These are phyloP conservation scores for Iphiclides podalirius DNA, from an alignment of 2,888 invertebrate genomes.

Conservation along the genomic window DNA sequence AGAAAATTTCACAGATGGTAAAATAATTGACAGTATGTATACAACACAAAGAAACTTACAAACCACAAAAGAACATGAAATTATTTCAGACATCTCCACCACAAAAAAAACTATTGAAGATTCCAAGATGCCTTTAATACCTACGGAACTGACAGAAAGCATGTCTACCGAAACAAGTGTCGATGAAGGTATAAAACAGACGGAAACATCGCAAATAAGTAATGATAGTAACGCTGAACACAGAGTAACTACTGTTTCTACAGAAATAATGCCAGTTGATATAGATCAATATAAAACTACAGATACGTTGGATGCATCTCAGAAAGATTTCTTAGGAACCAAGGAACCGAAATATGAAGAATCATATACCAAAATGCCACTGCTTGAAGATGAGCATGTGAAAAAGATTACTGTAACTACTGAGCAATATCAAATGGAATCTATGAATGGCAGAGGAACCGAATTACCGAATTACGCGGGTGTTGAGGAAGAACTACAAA, in stretches of 20 bases:
- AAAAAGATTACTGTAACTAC: constrained; percentile 2
- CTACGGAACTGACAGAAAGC: not conserved
- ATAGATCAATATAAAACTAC: not conserved
- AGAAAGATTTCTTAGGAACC: not conserved
- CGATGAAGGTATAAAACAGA: not conserved
- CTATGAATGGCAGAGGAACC: constrained; percentile 21
- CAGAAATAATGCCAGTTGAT: constrained; percentile 1
- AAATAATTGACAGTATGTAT: not conserved
- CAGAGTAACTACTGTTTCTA: not conserved
- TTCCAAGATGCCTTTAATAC: not conserved
- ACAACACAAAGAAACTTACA: not conserved
- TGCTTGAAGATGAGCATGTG: not conserved
- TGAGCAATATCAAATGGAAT: constrained; percentile 9
- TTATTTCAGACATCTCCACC: not conserved
- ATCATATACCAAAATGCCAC: constrained; percentile 1
- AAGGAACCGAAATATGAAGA: constrained; percentile 4
- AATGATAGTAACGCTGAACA: not conserved
- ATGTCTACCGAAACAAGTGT: constrained; percentile 5
- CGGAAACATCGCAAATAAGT: constrained; percentile 5
- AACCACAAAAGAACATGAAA: not conserved
- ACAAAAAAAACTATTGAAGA: constrained; percentile 3
- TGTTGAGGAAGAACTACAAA: not conserved
- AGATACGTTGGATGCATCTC: not conserved
- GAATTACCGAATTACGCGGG: constrained; percentile 6
- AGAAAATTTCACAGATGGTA: constrained; percentile 6